Conservation (phyloP, 2,797 vertebrate genomes). For the Cottoperca gobio region DNA sequence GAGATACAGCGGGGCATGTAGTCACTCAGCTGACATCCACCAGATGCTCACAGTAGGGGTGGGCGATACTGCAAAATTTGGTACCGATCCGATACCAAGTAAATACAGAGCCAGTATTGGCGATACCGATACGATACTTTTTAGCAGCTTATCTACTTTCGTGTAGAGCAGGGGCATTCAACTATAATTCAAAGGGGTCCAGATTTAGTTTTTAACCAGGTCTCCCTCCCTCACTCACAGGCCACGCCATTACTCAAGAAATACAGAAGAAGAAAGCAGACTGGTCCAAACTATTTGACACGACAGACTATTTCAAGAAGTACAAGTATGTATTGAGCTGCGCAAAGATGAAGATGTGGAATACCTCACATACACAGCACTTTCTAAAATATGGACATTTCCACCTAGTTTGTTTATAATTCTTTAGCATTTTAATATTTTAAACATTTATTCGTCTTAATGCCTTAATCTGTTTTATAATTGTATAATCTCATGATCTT, state of each 20-base stretch:
- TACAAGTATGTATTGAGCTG: conserved; percentile 95
- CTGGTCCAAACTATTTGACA: conserved; percentile 96
- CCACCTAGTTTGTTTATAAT: neutral
- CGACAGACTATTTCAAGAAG: conserved; percentile 95
- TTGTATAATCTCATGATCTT: conserved; percentile 35
- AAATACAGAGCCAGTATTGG: too few relatives aligned
- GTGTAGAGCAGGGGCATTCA: too few relatives aligned
- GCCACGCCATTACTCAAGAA: conserved; percentile 92
- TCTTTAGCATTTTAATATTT: conserved; percentile 51
- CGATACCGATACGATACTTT: too few relatives aligned
- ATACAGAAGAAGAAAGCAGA: conserved; percentile 92
- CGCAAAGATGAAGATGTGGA: conserved; percentile 75
- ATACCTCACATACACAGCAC: conserved; percentile 27
- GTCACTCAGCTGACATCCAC: conserved; percentile 3
- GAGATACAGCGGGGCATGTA: conserved; percentile 92
- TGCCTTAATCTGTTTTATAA: conserved; percentile 11
- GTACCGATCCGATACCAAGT: too few relatives aligned
- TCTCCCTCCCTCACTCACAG: conserved; percentile 82
- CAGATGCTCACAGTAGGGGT: neutral
- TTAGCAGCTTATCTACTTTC: too few relatives aligned
- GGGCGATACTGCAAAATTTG: too few relatives aligned
- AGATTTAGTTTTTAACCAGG: conserved; percentile 13
- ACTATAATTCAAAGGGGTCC: too few relatives aligned
- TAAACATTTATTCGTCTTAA: neutral
- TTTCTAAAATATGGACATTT: conserved; percentile 25